A percentile compares a stretch with the other conserved stretches of the same genome.
Conservation (phyloP, 2,797 vertebrate species). For the Acipenser oxyrinchus region DNA sequence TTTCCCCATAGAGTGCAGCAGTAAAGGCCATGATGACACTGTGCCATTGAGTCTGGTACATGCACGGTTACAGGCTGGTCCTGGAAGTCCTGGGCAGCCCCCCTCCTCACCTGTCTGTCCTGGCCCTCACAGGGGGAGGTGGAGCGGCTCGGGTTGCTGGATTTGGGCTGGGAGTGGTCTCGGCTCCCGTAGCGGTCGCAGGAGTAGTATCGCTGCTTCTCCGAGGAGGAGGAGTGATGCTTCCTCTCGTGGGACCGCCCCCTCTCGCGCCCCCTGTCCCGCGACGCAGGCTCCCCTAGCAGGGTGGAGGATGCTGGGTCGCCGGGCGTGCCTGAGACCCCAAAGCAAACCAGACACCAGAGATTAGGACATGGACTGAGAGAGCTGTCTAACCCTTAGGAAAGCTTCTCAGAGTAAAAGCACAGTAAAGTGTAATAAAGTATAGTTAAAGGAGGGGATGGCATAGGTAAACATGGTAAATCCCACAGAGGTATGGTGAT, state of each 20-base stretch:
- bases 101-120: constrained; percentile 77
- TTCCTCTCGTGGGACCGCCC: constrained; percentile 89
- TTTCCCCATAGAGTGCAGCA: too few species aligned
- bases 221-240: constrained; percentile 76
- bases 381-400: too few species aligned
- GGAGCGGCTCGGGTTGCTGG: constrained; percentile 72
- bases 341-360: background rate
- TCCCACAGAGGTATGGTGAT: too few species aligned
- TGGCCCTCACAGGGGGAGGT: constrained; percentile 69
- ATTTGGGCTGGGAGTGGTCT: constrained; percentile 73
- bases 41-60: background rate
- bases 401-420: too few species aligned
- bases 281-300: constrained; percentile 45
- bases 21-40: too few species aligned
- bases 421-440: too few species aligned
- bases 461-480: too few species aligned
- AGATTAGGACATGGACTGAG: background rate
- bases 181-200: constrained; percentile 87
- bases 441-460: too few species aligned
- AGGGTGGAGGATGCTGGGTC: constrained; percentile 26
- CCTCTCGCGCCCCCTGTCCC: constrained; percentile 67
- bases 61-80: background rate
- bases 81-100: too few species aligned
- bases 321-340: constrained; percentile 23
- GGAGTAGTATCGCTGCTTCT: constrained; percentile 94